Base-by-base conservation (phyloP, 1,140 invertebrate species). In the Aphelenchoides avenae region DNA sequence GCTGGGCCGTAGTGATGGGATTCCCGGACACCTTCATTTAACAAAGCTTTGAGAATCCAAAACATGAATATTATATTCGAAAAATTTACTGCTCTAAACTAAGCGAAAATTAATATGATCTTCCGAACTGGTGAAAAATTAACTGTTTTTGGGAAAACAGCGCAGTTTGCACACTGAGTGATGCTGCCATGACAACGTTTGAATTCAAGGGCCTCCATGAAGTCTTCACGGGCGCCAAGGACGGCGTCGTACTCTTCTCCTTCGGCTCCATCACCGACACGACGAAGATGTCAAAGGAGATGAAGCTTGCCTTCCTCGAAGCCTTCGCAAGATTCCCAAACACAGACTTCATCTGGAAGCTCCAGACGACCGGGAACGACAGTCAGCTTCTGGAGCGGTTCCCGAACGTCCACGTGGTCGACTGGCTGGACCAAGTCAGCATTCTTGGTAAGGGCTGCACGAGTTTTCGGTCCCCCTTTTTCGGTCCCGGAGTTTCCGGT, bases 181-280 rank as follows among this genome's bases (percentile, higher is more conserved):
- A n/a, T n/a, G n/a, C n/a, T n/a, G n/a, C n/a, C n/a, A n/a, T n/a
- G n/a, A n/a, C n/a, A n/a, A n/a, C n/a, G n/a, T n/a, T n/a, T n/a
- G n/a, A n/a, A n/a, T n/a, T n/a, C n/a, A n/a, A n/a, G n/a, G n/a
- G n/a, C n/a, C n/a, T n/a, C n/a, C n/a, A n/a, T n/a, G 48, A 29
- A 20, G 29, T 36, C 22, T 29, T 36, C n/a, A n/a, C 22, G 34
- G 18, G 7, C 11, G 55, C 55, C 13, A n/a, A 29, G n/a, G n/a
- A 39, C 24, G 61, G 57, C 20, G 57, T 55, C 15, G 39, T 60
- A 5, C 20, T 64, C 11, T 26, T 60, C n/a, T 60, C 57, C 5
- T 60, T 60, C 15, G 57, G 57, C 13, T 66, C 57, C 3, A 63
- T 66, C 36, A 40, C 51, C 1, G 37, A 66, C 20, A 65, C 57